These are phyloP conservation scores for Oenanthe oenanthe DNA, from an alignment of 2,113 vertebrate genomes.

Conservation along the genomic window DNA sequence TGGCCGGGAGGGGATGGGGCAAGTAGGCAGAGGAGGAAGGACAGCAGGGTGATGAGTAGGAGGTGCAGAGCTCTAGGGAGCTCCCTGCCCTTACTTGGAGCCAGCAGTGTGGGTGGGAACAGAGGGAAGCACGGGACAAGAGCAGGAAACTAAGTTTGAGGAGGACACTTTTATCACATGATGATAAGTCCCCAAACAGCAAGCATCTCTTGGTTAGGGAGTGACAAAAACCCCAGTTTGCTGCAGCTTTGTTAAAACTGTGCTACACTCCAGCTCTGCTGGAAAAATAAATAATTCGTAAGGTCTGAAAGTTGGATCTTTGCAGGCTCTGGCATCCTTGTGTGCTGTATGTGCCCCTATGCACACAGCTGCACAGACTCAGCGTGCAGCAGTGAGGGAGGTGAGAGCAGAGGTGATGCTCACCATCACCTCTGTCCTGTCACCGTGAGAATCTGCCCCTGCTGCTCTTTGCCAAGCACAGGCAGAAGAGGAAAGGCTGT, in stretches of 20 bases:
- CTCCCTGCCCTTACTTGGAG: background rate
- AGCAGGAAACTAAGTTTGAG: background rate
- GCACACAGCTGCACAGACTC: background rate
- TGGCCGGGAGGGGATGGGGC: background rate
- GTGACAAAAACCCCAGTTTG: background rate
- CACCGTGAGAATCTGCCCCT: background rate
- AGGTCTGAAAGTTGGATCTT: background rate
- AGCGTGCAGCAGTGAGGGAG: rapidly evolving
- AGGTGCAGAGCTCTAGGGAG: conserved; percentile 2
- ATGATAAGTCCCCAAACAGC: background rate
- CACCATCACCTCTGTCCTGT: rapidly evolving
- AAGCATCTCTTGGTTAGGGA: background rate
- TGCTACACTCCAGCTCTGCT: rapidly evolving
- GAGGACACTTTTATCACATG: background rate
- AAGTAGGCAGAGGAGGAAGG: conserved; percentile 1
- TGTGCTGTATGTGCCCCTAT: rapidly evolving
- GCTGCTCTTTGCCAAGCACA: background rate
- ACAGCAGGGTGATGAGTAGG: background rate
- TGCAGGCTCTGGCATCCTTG: background rate
- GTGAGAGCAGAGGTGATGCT: background rate
- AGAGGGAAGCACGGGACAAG: background rate
- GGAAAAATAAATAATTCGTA: background rate
- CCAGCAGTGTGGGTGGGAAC: background rate
- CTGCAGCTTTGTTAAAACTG: background rate
- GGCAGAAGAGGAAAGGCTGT: background rate